Evolutionary conservation across 2,888 invertebrate species (phyloP), one percentile per base, ranked within the genome.

Genomic region (Dastarcus helophoroides): DNA sequence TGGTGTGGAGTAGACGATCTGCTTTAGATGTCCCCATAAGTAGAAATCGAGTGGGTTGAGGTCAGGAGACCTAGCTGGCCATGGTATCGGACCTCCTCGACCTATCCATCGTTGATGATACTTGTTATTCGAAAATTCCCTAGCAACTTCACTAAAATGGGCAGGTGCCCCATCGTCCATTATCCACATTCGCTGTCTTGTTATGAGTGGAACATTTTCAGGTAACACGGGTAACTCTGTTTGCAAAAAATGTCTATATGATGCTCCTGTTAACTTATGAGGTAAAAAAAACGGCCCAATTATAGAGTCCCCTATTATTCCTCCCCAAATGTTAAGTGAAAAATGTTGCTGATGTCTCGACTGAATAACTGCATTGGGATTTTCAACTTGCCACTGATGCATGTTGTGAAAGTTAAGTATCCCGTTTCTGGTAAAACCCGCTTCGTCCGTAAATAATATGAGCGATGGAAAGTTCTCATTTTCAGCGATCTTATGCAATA

Each of bases 121-220:
- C 15, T 23, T 25, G 12, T 32, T 34, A 32, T 38, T 31, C 14
- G 46, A 33, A 32, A 38, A 41, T 22, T 32, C 29, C 27, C 41
- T 38, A 16, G 39, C 42, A 33, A 33, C 25, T 17, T 27, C 12
- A 35, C 37, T 35, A 21, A 35, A 46, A 34, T 46, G 42, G 6
- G 42, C 28, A 26, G 42, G 43, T 14, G 40, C 40, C 23, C 32
- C 40, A 62, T 59, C 17, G 50, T 56, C 43, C 59, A 63, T 33
- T 22, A 42, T 37, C 14, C 22, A 35, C 37, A 37, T 37, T 13
- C 21, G 13, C 11, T 14, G 17, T 29, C 24, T 22, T 10, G 16
- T n/a, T 16, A 14, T 21, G 9, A 22, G 12, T 14, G 25, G 31
- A 12, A 31, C 31, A n/a, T 30, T 24, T 15, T 30, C 30, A 22